Percentiles rank a stretch among this genome's conserved stretches.
Evolutionary conservation across 2,113 vertebrate species (phyloP).

Genomic region (Trogon melanurus): DNA sequence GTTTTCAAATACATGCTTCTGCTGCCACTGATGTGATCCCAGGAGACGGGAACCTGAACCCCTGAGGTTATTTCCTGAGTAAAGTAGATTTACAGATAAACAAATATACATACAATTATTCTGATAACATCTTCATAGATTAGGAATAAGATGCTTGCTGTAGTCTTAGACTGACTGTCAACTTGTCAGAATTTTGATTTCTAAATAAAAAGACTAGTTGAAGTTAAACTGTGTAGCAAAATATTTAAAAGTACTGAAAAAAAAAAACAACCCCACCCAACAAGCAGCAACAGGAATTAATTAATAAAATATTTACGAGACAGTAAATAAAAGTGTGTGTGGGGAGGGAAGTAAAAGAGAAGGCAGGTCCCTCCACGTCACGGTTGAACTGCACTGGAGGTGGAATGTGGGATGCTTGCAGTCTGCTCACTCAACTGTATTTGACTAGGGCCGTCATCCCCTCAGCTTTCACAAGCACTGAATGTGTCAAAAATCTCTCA

Average conservation of each 20-base stretch:
- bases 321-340: slow-evolving; percentile 57
- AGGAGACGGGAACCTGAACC: not conserved
- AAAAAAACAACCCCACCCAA: not conserved
- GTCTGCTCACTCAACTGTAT: slow-evolving; percentile 87
- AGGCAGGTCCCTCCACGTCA: slow-evolving; percentile 77
- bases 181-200: slow-evolving; percentile 42
- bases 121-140: slow-evolving; percentile 15
- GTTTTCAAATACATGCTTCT: not conserved
- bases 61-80: slow-evolving; percentile 24
- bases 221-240: not conserved
- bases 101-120: not conserved
- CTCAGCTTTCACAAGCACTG: slow-evolving; percentile 81
- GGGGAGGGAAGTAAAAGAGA: slow-evolving; percentile 40
- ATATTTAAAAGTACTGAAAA: not conserved
- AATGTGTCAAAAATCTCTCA: slow-evolving; percentile 84
- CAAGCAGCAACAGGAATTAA: slow-evolving; percentile 46
- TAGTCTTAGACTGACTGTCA: slow-evolving; percentile 14
- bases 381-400: slow-evolving; percentile 82
- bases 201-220: slow-evolving; percentile 20
- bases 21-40: slow-evolving; percentile 4
- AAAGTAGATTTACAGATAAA: slow-evolving; percentile 45
- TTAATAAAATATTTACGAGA: slow-evolving; percentile 67
- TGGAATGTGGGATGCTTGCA: slow-evolving; percentile 76
- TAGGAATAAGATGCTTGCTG: not conserved
- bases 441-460: slow-evolving; percentile 83